A percentile compares a stretch with the other conserved stretches of the same genome.
These are phyloP conservation scores for Pyralis farinalis DNA, from an alignment of 2,888 invertebrate genomes.

Conservation along the genomic window DNA sequence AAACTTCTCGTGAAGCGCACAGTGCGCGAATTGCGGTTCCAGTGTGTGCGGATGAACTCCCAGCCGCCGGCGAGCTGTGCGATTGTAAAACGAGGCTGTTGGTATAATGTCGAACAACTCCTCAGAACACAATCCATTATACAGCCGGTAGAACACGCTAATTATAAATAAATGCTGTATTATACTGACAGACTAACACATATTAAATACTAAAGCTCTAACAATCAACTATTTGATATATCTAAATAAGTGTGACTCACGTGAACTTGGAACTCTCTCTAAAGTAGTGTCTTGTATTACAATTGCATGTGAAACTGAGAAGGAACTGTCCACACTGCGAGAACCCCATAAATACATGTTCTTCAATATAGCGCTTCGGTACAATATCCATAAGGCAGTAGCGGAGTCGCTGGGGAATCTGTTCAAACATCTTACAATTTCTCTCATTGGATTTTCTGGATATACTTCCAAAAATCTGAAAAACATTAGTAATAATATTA, in stretches of 20 bases:
- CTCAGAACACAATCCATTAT: too few relatives aligned
- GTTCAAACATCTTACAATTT: constrained; percentile 72
- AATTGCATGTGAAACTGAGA: constrained; percentile 89
- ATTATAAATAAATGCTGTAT: not conserved
- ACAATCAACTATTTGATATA: constrained; percentile 7
- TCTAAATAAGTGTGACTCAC: constrained; percentile 38
- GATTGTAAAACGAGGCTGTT: too few relatives aligned
- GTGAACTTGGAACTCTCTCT: constrained; percentile 73
- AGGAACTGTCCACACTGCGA: constrained; percentile 97
- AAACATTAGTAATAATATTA: too few relatives aligned
- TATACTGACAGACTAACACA: not conserved
- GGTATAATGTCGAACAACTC: too few relatives aligned
- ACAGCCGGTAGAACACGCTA: too few relatives aligned
- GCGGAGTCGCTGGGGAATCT: constrained; percentile 79
- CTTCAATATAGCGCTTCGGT: constrained; percentile 79
- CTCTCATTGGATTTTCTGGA: constrained; percentile 64
- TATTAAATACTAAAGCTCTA: not conserved
- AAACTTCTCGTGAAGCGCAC: too few relatives aligned
- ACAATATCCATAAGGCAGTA: constrained; percentile 84
- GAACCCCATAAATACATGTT: constrained; percentile 96
- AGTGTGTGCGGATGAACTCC: too few relatives aligned
- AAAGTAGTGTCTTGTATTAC: constrained; percentile 76
- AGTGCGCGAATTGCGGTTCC: too few relatives aligned
- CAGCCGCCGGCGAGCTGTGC: too few relatives aligned
- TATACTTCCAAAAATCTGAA: constrained; percentile 74